Conservation (phyloP, 2,797 vertebrate genomes). For the Lepus oiostolus region DNA sequence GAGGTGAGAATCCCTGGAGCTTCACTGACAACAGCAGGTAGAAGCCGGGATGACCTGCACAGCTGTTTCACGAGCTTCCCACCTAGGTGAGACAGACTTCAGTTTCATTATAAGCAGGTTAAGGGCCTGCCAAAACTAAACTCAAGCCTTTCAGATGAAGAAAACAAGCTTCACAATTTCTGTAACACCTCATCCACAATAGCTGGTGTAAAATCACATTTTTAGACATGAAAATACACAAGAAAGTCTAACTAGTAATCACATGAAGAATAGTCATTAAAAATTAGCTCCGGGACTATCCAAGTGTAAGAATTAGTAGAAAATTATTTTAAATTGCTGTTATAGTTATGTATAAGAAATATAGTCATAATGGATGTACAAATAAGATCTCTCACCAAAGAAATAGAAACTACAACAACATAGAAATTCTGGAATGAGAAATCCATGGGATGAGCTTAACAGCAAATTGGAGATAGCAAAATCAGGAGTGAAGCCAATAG, state of each 20-base stretch:
- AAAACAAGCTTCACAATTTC: not conserved
- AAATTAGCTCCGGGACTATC: not conserved
- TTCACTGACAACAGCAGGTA: not conserved
- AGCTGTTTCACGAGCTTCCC: not conserved
- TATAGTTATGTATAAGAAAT: not conserved
- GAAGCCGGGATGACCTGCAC: not conserved
- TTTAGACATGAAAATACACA: not conserved
- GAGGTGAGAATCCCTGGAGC: not conserved
- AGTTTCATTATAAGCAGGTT: not conserved
- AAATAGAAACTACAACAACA: not conserved
- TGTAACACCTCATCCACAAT: not conserved
- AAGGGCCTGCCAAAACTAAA: not conserved
- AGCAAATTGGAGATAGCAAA: not conserved
- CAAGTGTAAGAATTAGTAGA: not conserved
- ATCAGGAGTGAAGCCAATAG: not conserved
- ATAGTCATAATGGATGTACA: not conserved
- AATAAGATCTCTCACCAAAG: not conserved
- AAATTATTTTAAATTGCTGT: not conserved
- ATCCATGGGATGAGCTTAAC: not conserved
- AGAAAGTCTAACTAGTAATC: not conserved
- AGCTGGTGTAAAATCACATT: not conserved
- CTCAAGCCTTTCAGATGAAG: not conserved
- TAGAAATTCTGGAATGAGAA: conserved; percentile 7
- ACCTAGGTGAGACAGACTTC: not conserved
- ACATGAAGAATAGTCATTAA: not conserved